phyloP scores from a whole-genome alignment of 2,888 invertebrate species.

The Ornithoptera alexandrae region DNA sequence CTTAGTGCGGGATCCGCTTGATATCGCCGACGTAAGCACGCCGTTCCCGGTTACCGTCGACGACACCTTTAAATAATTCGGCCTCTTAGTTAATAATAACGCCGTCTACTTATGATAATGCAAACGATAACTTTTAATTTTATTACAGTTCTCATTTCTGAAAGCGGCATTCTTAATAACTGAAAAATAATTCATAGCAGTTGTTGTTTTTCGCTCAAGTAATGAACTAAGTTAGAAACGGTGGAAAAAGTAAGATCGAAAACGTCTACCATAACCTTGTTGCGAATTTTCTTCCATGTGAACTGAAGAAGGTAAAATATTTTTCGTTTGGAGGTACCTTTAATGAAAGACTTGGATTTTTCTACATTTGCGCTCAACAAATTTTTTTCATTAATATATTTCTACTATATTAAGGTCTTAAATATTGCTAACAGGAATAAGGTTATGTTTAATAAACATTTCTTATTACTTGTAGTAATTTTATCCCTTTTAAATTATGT shows the following conservation, averaged over 20 bases:
- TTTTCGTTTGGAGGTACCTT: background rate
- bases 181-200: slow-evolving; percentile 55
- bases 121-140: slow-evolving; percentile 55
- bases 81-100: slow-evolving; percentile 49
- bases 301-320: slow-evolving; percentile 12
- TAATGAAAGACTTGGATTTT: no score
- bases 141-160: slow-evolving; percentile 46
- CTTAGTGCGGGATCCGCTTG: slow-evolving; percentile 61
- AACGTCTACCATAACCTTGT: slow-evolving; percentile 48
- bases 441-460: no score
- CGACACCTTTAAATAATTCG: slow-evolving; percentile 47
- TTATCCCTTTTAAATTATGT: no score
- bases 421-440: no score
- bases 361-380: no score
- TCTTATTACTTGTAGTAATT: no score
- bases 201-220: slow-evolving; percentile 47
- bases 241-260: slow-evolving; percentile 49
- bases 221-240: slow-evolving; percentile 29
- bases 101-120: slow-evolving; percentile 51
- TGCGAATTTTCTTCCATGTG: slow-evolving; percentile 6
- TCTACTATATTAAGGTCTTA: no score
- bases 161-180: slow-evolving; percentile 34
- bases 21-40: slow-evolving; percentile 66
- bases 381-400: no score
- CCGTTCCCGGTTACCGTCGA: slow-evolving; percentile 60